Conservation (phyloP, 2,888 invertebrate genomes). For the Caenorhabditis sulstoni region DNA sequence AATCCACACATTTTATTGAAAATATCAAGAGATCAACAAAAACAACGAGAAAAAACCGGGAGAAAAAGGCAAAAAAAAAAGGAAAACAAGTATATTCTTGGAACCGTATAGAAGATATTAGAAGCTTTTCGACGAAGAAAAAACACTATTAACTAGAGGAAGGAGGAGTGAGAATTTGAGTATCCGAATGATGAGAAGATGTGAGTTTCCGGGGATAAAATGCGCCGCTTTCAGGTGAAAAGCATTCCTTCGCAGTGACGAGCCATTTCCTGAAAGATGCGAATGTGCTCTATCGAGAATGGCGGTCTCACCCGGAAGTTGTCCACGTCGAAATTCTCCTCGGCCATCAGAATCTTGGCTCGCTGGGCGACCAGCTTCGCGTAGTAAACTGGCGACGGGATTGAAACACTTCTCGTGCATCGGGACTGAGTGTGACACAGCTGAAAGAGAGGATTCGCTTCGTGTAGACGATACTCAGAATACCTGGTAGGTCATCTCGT, state of each 20-base stretch:
- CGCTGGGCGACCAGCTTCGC: conserved; percentile 54
- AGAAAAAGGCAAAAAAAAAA: background rate
- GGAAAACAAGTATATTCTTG: background rate
- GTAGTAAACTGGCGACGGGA: conserved; percentile 62
- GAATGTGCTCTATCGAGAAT: background rate
- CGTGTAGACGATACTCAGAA: no score
- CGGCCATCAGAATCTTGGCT: conserved; percentile 53
- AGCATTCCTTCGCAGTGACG: conserved; percentile 43
- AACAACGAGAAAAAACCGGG: conserved; percentile 9
- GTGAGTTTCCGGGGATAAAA: background rate
- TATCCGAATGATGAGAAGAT: conserved; percentile 4
- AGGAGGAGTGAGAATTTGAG: background rate
- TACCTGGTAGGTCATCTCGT: conserved; percentile 59
- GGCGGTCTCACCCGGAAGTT: conserved; percentile 20
- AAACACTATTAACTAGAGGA: conserved; percentile 8
- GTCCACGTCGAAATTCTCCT: conserved; percentile 40
- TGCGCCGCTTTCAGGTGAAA: conserved; percentile 42
- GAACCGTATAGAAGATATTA: conserved; percentile 4
- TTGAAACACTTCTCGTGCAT: conserved; percentile 59
- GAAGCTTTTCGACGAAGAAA: no score
- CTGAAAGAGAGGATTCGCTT: conserved; percentile 28
- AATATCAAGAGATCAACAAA: background rate
- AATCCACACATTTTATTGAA: background rate
- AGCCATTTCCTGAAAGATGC: conserved; percentile 31
- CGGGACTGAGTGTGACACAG: conserved; percentile 59